A percentile compares a stretch with the other conserved stretches of the same genome.
Conservation (phyloP, 2,113 vertebrate species). For the Rafetus swinhoei region DNA sequence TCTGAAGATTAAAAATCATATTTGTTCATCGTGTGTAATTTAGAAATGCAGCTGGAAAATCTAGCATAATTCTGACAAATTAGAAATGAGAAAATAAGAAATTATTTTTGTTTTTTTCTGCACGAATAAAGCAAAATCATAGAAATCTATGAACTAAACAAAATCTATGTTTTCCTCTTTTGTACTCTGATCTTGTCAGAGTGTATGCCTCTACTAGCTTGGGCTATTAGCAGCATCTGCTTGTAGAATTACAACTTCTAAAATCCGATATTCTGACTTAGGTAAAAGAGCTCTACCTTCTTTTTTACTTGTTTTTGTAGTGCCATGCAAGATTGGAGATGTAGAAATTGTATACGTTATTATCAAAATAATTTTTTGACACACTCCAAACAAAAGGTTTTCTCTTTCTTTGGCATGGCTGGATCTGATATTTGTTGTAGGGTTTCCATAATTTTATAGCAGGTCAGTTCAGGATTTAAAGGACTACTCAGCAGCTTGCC, state of each 20-base stretch:
- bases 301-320: neutral
- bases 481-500: neutral
- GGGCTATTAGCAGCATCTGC: neutral
- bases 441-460: neutral
- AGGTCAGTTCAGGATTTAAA: neutral
- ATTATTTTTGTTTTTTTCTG: neutral
- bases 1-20: neutral
- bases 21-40: neutral
- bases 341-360: neutral
- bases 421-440: neutral
- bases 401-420: neutral
- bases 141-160: neutral
- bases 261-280: neutral
- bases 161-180: neutral
- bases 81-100: neutral
- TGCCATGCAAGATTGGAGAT: neutral
- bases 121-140: neutral
- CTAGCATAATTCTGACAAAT: neutral
- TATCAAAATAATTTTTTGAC: neutral
- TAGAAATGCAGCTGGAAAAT: neutral
- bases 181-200: neutral
- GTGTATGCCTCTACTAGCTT: neutral
- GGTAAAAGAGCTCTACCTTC: neutral
- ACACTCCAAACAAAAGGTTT: neutral
- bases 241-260: neutral